Conservation (phyloP, 2,113 vertebrate genomes). For the Chaetura pelagica region DNA sequence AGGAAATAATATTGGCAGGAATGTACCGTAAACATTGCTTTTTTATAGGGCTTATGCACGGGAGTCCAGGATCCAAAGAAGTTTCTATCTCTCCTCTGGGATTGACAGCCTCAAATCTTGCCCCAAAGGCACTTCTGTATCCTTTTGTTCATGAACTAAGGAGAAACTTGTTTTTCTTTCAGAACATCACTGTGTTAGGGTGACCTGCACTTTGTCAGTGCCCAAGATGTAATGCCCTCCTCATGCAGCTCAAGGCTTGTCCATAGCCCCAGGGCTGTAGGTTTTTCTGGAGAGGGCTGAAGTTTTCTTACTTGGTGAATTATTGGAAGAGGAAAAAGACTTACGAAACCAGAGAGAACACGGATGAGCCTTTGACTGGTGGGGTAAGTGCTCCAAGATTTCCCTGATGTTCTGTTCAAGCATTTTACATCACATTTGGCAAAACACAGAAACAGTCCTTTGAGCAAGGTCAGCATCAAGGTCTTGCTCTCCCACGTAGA, state of each 20-base stretch:
- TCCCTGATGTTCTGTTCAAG: background rate
- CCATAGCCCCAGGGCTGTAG: background rate
- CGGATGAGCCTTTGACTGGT: background rate
- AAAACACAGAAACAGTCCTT: background rate
- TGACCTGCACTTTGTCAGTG: background rate
- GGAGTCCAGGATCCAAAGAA: background rate
- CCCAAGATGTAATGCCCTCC: background rate
- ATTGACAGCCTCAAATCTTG: background rate
- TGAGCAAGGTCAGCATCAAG: background rate
- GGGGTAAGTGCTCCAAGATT: background rate
- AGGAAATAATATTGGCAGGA: background rate
- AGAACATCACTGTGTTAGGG: background rate
- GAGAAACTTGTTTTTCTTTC: background rate
- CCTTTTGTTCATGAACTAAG: background rate
- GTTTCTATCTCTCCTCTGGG: background rate
- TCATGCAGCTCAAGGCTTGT: background rate
- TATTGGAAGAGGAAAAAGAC: background rate
- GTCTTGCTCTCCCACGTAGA: slow-evolving; percentile 30
- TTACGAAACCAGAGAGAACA: background rate
- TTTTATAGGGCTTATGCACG: background rate
- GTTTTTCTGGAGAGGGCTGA: background rate
- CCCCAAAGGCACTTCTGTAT: background rate
- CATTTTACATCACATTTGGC: background rate
- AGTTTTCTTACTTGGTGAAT: background rate
- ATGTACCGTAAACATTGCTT: background rate